A percentile compares a stretch with the other conserved stretches of the same genome.
phyloP scores from a whole-genome alignment of 1,140 invertebrate genomes.

The Heliconius hewitsoni region DNA sequence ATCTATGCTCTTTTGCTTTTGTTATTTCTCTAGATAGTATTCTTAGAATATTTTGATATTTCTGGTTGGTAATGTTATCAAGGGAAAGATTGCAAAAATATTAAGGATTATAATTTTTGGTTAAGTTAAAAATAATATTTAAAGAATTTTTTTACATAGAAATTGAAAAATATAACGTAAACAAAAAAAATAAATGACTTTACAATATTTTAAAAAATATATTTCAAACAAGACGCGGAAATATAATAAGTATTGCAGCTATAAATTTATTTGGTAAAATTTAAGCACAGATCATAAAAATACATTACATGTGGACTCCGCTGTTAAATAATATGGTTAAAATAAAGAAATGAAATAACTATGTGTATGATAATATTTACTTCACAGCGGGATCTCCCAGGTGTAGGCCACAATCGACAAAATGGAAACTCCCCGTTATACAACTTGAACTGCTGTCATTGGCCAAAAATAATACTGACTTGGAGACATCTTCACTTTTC shows the following conservation, averaged over 20 bases:
- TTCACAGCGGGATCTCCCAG: conserved; percentile 39
- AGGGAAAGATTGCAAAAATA: background rate
- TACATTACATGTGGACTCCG: background rate
- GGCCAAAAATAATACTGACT: conserved; percentile 58
- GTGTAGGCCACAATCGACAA: conserved; percentile 57
- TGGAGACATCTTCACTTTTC: conserved; percentile 54
- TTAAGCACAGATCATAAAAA: no score
- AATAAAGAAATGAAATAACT: background rate
- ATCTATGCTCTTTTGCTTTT: conserved; percentile 50
- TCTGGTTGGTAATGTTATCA: conserved; percentile 12
- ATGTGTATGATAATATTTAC: background rate
- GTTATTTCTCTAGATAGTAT: conserved; percentile 45
- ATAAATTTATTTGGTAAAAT: no score
- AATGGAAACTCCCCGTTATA: conserved; percentile 56
- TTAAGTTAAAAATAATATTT: background rate
- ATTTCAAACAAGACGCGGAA: background rate
- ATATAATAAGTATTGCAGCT: no score
- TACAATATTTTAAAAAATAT: background rate
- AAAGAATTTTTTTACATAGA: no score
- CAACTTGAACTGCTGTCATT: conserved; percentile 56
- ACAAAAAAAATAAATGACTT: background rate
- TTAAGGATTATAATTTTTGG: background rate
- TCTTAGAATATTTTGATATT: conserved; percentile 64
- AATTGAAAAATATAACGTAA: no score
- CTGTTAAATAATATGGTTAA: background rate